Evolutionary conservation across 2,113 vertebrate species (phyloP).

Genomic region (Lycaon pictus): DNA sequence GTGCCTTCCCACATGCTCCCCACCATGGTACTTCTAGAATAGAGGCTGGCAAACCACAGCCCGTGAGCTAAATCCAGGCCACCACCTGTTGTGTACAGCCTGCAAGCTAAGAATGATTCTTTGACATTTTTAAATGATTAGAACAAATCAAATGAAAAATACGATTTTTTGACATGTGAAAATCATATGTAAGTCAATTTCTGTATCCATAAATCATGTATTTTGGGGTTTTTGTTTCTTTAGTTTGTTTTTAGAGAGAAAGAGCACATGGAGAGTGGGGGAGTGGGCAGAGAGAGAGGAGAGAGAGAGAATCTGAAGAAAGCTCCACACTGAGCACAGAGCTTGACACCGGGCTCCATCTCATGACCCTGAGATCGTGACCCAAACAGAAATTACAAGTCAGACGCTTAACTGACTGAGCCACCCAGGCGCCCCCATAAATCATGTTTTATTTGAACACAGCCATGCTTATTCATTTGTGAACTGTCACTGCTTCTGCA

Average conservation of each 20-base stretch:
- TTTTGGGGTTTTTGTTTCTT: not conserved
- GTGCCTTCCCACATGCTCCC: not conserved
- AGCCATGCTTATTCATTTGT: not conserved
- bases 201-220: not conserved
- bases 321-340: not conserved
- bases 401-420: not conserved
- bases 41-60: not conserved
- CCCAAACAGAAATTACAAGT: not conserved
- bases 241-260: not conserved
- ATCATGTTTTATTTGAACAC: not conserved
- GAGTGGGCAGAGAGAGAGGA: not conserved
- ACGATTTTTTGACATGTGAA: not conserved
- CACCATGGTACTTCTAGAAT: not conserved
- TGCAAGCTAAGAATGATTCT: not conserved
- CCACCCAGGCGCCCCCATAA: not conserved
- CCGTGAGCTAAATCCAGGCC: not conserved
- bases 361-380: not conserved
- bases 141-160: not conserved
- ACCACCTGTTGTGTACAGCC: not conserved
- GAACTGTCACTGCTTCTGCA: not conserved
- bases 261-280: not conserved
- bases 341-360: not conserved
- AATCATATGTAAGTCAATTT: not conserved
- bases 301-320: not conserved
- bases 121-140: constrained; percentile 2